Evolutionary conservation across 1,140 invertebrate species (phyloP).

Genomic region (Aphaenogaster rudis): DNA sequence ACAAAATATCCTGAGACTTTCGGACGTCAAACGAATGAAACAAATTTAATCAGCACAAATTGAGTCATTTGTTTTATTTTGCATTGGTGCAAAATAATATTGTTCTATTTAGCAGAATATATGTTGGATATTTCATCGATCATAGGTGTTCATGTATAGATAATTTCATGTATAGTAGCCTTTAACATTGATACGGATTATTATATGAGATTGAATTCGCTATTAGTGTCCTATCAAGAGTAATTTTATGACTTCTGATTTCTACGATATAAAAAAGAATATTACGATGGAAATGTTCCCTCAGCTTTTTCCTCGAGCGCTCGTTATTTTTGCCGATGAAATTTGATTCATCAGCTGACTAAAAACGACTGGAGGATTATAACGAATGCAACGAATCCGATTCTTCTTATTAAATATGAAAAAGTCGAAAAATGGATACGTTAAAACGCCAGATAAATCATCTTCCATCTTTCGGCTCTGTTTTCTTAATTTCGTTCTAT

Average conservation of each 20-base stretch:
- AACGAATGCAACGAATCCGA: neutral
- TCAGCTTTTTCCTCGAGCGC: neutral
- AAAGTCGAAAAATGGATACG: neutral
- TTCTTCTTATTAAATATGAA: slow-evolving; percentile 6
- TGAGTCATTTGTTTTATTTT: neutral
- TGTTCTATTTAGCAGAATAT: neutral
- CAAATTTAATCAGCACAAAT: neutral
- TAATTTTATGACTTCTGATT: neutral
- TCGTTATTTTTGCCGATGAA: neutral
- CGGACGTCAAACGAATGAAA: neutral
- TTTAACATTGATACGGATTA: neutral
- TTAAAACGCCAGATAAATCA: neutral
- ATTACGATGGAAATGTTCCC: neutral
- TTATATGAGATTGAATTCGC: neutral
- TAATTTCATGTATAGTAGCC: neutral
- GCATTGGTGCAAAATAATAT: neutral
- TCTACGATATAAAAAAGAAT: neutral
- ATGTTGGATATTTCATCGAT: neutral
- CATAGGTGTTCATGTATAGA: neutral
- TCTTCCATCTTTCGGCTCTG: neutral
- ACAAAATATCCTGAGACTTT: neutral
- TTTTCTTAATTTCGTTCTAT: neutral
- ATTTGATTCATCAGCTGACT: slow-evolving; percentile 5
- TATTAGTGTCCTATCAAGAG: neutral
- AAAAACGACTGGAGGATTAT: slow-evolving; percentile 1